phyloP scores from a whole-genome alignment of 2,797 vertebrate genomes.

The Lutra lutra region DNA sequence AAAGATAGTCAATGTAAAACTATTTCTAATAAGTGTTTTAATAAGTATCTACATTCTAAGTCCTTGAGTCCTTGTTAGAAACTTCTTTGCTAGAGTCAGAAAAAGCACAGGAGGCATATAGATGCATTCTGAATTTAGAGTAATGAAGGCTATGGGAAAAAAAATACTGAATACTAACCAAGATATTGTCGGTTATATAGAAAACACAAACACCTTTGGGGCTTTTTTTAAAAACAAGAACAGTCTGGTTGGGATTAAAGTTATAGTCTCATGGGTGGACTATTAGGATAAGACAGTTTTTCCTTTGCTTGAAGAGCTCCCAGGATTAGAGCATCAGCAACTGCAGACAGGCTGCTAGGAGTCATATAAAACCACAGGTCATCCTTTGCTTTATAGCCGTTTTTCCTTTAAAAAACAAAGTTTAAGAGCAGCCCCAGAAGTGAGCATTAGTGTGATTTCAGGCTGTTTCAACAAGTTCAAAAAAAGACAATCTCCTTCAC shows the following conservation, averaged over 20 bases:
- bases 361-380: not conserved
- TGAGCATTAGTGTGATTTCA: slow-evolving; percentile 28
- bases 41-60: not conserved
- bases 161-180: not conserved
- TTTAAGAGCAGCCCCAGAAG: slow-evolving; percentile 32
- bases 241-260: not conserved
- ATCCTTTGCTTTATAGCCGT: not conserved
- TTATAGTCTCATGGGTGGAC: not conserved
- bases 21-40: slow-evolving; percentile 17
- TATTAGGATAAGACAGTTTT: not conserved
- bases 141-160: not conserved
- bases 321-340: not conserved
- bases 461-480: not conserved
- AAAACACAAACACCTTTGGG: not conserved
- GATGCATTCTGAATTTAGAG: slow-evolving; percentile 18
- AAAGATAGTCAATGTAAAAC: not conserved
- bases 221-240: not conserved
- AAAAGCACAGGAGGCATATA: not conserved
- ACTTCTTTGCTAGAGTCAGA: not conserved
- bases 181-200: not conserved
- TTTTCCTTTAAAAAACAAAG: slow-evolving; percentile 11
- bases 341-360: not conserved
- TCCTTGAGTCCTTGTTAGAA: slow-evolving; percentile 13
- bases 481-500: not conserved
- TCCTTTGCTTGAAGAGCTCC: not conserved